phyloP scores from a whole-genome alignment of 2,888 invertebrate genomes.

The Argynnis bischoffii region DNA sequence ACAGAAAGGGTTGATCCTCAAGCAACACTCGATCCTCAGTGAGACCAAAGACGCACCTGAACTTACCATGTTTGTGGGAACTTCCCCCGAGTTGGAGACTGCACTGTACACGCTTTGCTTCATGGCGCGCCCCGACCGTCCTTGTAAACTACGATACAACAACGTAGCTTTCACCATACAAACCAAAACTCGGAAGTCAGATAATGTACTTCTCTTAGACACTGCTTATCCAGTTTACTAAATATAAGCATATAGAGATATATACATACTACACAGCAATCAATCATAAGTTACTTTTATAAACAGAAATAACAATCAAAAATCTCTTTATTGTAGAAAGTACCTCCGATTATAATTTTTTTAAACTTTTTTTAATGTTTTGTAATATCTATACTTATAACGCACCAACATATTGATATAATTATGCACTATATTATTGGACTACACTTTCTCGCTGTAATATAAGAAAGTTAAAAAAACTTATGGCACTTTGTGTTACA shows the following conservation, averaged over 20 bases:
- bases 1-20: conserved; percentile 90
- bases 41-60: conserved; percentile 89
- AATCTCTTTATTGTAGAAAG: no score
- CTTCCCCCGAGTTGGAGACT: conserved; percentile 95
- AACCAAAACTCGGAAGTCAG: conserved; percentile 67
- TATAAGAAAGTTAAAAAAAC: no score
- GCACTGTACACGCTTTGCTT: conserved; percentile 95
- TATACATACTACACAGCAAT: neutral
- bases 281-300: neutral
- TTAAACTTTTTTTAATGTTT: no score
- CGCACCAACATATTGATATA: neutral
- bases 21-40: conserved; percentile 87
- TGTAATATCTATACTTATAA: no score
- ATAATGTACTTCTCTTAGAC: conserved; percentile 68
- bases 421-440: neutral
- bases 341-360: no score
- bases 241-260: conserved; percentile 6
- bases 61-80: conserved; percentile 91
- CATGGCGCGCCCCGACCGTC: conserved; percentile 87
- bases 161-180: conserved; percentile 71
- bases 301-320: no score
- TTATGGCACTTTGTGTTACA: no score
- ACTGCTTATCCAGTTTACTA: conserved; percentile 63
- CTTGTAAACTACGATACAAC: conserved; percentile 85
- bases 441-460: no score